phyloP scores from a whole-genome alignment of 2,888 invertebrate genomes.

The Emmelina monodactyla region DNA sequence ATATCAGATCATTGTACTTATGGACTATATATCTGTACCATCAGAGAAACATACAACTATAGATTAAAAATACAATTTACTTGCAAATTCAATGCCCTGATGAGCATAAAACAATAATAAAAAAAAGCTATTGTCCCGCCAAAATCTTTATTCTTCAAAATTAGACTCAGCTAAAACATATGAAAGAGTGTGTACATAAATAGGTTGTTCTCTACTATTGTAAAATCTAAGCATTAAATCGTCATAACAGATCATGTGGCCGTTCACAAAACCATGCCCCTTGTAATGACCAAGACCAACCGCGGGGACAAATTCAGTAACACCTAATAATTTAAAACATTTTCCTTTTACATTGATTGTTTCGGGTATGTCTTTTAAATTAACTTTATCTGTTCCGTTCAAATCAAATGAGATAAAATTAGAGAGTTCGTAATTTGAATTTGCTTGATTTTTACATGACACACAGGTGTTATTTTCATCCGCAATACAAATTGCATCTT shows the following conservation, averaged over 20 bases:
- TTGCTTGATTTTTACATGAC: neutral
- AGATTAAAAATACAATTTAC: neutral
- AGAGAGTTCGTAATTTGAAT: neutral
- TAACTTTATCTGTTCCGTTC: slow-evolving; percentile 1
- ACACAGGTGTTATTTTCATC: neutral
- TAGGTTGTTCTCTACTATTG: slow-evolving; percentile 2
- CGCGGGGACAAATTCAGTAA: slow-evolving; percentile 1
- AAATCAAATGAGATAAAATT: slow-evolving; percentile 1
- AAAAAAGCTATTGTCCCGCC: neutral
- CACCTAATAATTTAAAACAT: neutral
- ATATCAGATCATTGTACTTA: neutral
- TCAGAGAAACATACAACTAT: neutral
- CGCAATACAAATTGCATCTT: neutral
- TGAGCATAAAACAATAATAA: neutral
- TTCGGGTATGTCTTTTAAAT: neutral
- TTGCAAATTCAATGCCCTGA: neutral
- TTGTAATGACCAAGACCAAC: slow-evolving; percentile 1
- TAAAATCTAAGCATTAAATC: slow-evolving; percentile 2
- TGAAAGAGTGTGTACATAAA: neutral
- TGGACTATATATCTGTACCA: neutral
- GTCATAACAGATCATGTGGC: slow-evolving; percentile 2
- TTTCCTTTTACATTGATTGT: neutral
- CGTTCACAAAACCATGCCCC: slow-evolving; percentile 1
- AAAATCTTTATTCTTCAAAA: neutral
- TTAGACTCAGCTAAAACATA: slow-evolving; percentile 1